Percentiles rank a stretch among this genome's conserved stretches.
phyloP scores from a whole-genome alignment of 2,888 invertebrate genomes.

The Eilema griseolum region DNA sequence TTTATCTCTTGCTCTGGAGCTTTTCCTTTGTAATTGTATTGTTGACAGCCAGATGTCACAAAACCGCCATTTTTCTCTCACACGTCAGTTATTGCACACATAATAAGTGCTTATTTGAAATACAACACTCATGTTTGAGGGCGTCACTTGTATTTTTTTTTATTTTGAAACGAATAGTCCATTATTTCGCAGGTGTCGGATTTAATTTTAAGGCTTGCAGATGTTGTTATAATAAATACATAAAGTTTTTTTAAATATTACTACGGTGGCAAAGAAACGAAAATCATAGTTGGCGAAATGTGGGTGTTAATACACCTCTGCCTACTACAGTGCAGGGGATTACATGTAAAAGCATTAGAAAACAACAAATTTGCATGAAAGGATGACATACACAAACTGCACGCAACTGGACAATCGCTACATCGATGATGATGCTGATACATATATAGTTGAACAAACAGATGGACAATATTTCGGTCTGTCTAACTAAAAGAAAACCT shows the following conservation, averaged over 20 bases:
- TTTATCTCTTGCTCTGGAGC: constrained; percentile 16
- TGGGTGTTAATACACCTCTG: no score
- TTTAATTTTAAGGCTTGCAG: constrained; percentile 6
- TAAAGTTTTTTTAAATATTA: neutral
- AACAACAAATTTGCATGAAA: neutral
- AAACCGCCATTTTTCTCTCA: constrained; percentile 6
- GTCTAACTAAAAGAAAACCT: no score
- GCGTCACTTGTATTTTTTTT: constrained; percentile 38
- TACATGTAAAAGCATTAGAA: no score
- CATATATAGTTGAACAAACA: no score
- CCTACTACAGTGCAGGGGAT: no score
- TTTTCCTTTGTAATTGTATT: constrained; percentile 8
- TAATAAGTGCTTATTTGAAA: constrained; percentile 42
- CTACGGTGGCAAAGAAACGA: neutral
- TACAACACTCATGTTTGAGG: constrained; percentile 56
- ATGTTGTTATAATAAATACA: neutral
- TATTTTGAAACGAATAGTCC: constrained; percentile 2
- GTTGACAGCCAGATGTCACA: constrained; percentile 15
- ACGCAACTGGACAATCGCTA: no score
- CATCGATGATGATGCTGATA: no score
- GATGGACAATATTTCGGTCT: no score
- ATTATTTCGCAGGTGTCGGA: neutral
- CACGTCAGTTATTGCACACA: constrained; percentile 36
- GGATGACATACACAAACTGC: no score
- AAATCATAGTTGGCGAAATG: no score